Percentiles rank a stretch among this genome's conserved stretches.
phyloP scores from a whole-genome alignment of 2,113 vertebrate genomes.

The Rhynchomys soricoides region DNA sequence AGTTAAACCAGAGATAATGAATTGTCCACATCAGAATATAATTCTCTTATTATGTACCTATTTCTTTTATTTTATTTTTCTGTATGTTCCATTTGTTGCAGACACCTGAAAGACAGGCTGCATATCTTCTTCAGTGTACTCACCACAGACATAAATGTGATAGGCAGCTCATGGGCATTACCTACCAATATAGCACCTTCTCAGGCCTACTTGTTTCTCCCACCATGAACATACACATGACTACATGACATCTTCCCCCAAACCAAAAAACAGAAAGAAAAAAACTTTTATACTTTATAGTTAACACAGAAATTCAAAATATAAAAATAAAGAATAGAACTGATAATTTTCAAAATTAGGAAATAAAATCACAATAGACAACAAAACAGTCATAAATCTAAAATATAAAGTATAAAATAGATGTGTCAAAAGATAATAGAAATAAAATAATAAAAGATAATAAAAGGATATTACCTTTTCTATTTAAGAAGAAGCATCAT shows the following conservation, averaged over 20 bases:
- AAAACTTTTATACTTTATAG: background rate
- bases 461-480: background rate
- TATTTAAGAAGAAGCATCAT: conserved; percentile 21
- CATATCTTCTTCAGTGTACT: background rate
- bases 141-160: background rate
- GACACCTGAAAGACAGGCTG: background rate
- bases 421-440: background rate
- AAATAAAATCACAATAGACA: background rate
- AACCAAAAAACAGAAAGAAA: background rate
- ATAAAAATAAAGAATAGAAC: background rate
- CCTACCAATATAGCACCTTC: background rate
- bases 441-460: background rate
- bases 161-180: background rate
- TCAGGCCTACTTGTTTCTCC: background rate
- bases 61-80: background rate
- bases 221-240: background rate
- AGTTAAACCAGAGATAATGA: background rate
- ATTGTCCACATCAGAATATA: background rate
- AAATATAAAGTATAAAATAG: background rate
- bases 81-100: background rate
- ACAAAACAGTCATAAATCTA: background rate
- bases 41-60: background rate
- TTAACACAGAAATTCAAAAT: background rate
- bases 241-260: background rate
- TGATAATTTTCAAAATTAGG: conserved; percentile 21